phyloP scores from a whole-genome alignment of 2,888 invertebrate genomes.

The Lasioglossum pauxillum region DNA sequence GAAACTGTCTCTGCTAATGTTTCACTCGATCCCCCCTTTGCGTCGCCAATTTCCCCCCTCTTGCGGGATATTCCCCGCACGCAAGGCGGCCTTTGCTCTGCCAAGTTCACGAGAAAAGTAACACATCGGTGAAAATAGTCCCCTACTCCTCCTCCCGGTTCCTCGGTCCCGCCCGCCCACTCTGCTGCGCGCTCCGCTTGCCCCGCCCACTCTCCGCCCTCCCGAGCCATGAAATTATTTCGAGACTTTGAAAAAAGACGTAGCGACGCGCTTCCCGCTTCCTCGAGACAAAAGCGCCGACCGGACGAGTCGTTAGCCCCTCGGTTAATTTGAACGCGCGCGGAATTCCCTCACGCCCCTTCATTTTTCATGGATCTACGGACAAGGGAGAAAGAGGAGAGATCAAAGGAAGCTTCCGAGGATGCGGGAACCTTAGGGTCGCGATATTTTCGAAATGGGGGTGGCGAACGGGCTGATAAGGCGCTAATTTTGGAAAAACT shows the following conservation, averaged over 20 bases:
- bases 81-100: slow-evolving; percentile 19
- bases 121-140: slow-evolving; percentile 2
- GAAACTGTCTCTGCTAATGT: not conserved
- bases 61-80: slow-evolving; percentile 7
- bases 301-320: slow-evolving; percentile 25
- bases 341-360: not conserved
- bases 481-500: not conserved
- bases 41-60: not conserved
- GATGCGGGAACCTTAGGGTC: not conserved
- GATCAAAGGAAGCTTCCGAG: not conserved
- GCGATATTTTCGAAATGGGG: not conserved
- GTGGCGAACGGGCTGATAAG: not conserved
- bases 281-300: slow-evolving; percentile 13
- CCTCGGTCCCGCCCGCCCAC: not conserved
- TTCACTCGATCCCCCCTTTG: not conserved
- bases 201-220: not conserved
- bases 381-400: not conserved
- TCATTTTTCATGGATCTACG: not conserved
- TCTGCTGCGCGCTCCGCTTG: not conserved
- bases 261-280: not conserved
- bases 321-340: not conserved
- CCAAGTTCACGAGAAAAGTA: slow-evolving; percentile 49
- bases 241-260: slow-evolving; percentile 11
- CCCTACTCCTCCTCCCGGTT: not conserved
- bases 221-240: slow-evolving; percentile 37